Conservation (phyloP, 2,113 vertebrate species). For the Paramisgurnus dabryanus region DNA sequence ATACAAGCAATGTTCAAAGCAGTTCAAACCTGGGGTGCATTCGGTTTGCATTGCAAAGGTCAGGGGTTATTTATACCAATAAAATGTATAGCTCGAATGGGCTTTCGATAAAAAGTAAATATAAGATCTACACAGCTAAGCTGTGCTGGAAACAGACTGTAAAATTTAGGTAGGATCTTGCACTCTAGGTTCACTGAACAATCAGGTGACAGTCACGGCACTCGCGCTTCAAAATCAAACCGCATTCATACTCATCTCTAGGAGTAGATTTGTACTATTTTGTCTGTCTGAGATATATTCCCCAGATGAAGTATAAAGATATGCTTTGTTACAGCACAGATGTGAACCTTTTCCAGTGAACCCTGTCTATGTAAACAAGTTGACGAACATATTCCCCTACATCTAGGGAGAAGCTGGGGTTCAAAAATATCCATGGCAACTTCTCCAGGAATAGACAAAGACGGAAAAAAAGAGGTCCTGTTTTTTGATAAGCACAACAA, state of each 20-base stretch:
- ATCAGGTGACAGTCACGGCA: constrained; percentile 21
- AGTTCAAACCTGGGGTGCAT: too few species aligned
- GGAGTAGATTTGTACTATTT: constrained; percentile 33
- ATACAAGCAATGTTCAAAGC: too few species aligned
- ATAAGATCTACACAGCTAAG: not conserved
- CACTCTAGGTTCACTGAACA: not conserved
- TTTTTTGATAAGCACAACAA: constrained; percentile 50
- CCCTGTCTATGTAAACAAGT: constrained; percentile 34
- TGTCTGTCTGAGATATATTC: constrained; percentile 15
- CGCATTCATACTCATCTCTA: constrained; percentile 31
- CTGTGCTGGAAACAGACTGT: constrained; percentile 9
- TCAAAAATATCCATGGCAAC: constrained; percentile 48
- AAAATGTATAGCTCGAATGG: too few species aligned
- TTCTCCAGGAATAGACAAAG: constrained; percentile 43
- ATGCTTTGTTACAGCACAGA: constrained; percentile 10
- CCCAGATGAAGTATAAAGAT: constrained; percentile 34
- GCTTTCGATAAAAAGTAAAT: constrained; percentile 2
- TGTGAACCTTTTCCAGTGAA: constrained; percentile 22
- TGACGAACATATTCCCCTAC: constrained; percentile 33
- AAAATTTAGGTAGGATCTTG: not conserved
- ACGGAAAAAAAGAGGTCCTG: constrained; percentile 31
- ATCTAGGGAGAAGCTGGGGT: constrained; percentile 32
- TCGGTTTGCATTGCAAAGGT: too few species aligned
- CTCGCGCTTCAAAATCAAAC: constrained; percentile 24
- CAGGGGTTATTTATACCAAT: too few species aligned